These are phyloP conservation scores for Arenaria interpres DNA, from an alignment of 2,113 vertebrate genomes.

Conservation along the genomic window DNA sequence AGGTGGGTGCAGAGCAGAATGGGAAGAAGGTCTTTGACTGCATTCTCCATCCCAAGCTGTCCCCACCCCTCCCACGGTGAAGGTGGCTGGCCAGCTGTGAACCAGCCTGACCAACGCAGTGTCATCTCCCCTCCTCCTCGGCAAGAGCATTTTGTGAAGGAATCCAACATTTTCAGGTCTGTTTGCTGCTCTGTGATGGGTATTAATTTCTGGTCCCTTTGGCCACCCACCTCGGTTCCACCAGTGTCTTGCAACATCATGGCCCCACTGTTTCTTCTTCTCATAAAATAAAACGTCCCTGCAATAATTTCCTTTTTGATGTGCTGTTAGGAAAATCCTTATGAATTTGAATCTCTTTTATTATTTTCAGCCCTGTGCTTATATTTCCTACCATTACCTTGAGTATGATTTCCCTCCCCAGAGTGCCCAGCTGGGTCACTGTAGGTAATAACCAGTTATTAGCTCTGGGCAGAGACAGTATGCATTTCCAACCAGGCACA, in stretches of 20 bases:
- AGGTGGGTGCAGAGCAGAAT: background rate
- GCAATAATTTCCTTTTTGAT: background rate
- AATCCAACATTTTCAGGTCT: background rate
- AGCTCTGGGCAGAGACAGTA: constrained; percentile 19
- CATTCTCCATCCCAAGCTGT: background rate
- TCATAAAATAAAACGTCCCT: background rate
- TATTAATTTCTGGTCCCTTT: background rate
- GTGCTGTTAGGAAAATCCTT: background rate
- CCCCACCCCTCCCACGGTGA: rapidly evolving
- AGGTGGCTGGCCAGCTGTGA: background rate
- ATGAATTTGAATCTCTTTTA: background rate
- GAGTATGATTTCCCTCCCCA: background rate
- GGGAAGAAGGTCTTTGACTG: background rate
- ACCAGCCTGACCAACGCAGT: rapidly evolving
- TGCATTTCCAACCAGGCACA: background rate
- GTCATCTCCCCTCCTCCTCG: background rate
- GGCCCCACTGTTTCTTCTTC: background rate
- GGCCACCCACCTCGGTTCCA: background rate
- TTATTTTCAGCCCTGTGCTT: constrained; percentile 21
- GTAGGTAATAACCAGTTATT: constrained; percentile 40
- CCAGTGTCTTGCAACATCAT: background rate
- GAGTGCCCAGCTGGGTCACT: constrained; percentile 34
- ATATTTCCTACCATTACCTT: background rate
- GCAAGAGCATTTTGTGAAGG: background rate
- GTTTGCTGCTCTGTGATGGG: background rate